Conservation (phyloP, 2,797 vertebrate genomes). For the Heliangelus exortis region DNA sequence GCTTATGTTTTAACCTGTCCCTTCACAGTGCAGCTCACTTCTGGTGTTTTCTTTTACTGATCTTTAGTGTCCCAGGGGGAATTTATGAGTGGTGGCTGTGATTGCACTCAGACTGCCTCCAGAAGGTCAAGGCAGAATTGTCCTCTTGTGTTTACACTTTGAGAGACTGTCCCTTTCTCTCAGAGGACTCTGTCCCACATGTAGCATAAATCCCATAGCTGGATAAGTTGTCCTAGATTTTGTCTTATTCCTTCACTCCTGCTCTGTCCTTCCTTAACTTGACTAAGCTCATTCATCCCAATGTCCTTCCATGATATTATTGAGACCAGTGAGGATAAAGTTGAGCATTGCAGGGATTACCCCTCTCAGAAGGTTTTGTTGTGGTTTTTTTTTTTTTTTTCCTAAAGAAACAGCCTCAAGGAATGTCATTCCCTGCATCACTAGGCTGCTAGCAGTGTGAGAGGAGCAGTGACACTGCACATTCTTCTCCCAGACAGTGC, state of each 20-base stretch:
- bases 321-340: background rate
- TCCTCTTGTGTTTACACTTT: background rate
- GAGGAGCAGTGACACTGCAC: background rate
- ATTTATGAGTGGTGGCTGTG: background rate
- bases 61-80: background rate
- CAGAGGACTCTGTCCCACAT: background rate
- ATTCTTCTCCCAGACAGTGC: background rate
- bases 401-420: background rate
- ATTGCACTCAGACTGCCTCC: background rate
- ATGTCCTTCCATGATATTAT: background rate
- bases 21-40: background rate
- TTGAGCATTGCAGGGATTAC: background rate
- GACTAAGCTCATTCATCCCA: background rate
- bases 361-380: background rate
- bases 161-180: background rate
- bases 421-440: background rate
- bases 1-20: background rate
- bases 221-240: background rate
- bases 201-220: background rate
- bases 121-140: background rate
- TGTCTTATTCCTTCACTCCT: background rate
- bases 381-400: background rate
- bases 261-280: background rate
- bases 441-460: background rate
- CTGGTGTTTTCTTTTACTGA: background rate